These are phyloP conservation scores for Cacatua alba DNA, from an alignment of 2,113 vertebrate species.

Conservation along the genomic window DNA sequence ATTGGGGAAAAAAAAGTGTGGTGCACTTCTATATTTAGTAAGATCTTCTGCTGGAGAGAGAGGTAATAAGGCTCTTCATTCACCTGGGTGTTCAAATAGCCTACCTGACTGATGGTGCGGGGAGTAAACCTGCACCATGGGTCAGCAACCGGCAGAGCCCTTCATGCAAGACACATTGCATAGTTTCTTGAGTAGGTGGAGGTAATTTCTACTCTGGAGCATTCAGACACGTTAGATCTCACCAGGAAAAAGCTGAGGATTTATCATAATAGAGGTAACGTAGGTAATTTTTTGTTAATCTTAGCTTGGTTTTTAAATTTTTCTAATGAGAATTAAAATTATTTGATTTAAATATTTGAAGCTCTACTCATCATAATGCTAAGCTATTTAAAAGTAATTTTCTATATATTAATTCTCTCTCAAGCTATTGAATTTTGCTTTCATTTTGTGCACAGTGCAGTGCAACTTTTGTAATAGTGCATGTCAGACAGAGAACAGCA, in stretches of 20 bases:
- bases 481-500: neutral
- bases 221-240: neutral
- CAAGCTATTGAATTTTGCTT: neutral
- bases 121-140: neutral
- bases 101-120: constrained; percentile 44
- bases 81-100: neutral
- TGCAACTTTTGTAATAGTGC: neutral
- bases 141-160: neutral
- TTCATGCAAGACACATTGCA: neutral
- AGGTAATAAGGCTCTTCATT: constrained; percentile 58
- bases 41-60: constrained; percentile 4
- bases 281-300: neutral
- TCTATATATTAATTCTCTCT: neutral
- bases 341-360: neutral
- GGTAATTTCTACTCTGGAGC: neutral
- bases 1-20: constrained; percentile 24
- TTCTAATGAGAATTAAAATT: neutral
- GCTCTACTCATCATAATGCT: neutral
- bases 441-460: neutral
- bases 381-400: neutral
- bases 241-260: neutral
- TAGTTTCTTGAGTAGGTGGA: neutral
- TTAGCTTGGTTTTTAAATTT: neutral
- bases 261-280: neutral
- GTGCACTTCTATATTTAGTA: neutral